Evolutionary conservation across 2,797 vertebrate genomes (phyloP), one percentile per base, ranked within the genome.

Genomic region (Galagoides demidoff): DNA sequence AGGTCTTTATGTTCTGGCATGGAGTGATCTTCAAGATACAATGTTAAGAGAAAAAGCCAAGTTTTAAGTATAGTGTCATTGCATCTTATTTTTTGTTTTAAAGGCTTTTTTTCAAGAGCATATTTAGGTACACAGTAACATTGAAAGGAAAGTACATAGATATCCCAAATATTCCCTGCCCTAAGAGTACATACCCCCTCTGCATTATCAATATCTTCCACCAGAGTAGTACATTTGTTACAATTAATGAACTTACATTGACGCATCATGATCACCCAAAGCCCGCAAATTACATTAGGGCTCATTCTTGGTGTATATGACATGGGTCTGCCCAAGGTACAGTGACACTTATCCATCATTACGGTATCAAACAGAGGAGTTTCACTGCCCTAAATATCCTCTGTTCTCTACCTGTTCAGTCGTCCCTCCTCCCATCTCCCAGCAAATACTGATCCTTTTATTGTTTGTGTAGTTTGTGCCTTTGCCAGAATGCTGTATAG

Each of bases 141-240:
- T 6, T 31, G 17, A 73, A 39, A 34, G 31, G 43, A 71, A 71
- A 31, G 14, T 39, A 34, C 0, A 70, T 52, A 27, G 10, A 73
- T 79, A 29, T 61, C n/a, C 34, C 59, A 16, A 25, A 5, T 3
- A 13, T 2, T 3, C 11, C 16, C 49, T 5, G 5, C 2, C 2
- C 4, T 12, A 8, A 9, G 8, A 3, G 2, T 29, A 17, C 37
- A 49, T 2, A 45, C 4, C 4, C 27, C 17, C 52, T 9, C n/a
- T 25, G 0, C 61, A 20, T 11, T 23, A n/a, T 34, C 37, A 57
- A 43, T 7, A 52, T 49, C 22, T 29, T 55, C 8, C 34, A 22
- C 29, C 49, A 16, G 27, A 78, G 16, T 0, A 12, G 83, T 9
- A 57, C 37, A 0, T n/a, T 14, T 17, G 3, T 37, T 37, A 17